phyloP scores from a whole-genome alignment of 2,888 invertebrate genomes.

The Anarsia innoxiella region DNA sequence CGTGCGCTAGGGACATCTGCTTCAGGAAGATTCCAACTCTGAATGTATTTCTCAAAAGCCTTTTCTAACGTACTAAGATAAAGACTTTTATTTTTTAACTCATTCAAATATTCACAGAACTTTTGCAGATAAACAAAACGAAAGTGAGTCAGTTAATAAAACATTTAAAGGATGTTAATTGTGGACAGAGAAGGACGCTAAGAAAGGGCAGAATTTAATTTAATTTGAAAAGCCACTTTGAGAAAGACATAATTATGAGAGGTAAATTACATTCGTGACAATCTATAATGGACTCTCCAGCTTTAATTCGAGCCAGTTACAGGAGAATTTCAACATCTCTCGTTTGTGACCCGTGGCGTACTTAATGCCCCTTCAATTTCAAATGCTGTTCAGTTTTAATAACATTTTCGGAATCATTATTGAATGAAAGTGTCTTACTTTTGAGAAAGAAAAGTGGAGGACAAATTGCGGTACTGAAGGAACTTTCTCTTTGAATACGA shows the following conservation, averaged over 20 bases:
- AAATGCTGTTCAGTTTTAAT: not conserved
- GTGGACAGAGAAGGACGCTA: not conserved
- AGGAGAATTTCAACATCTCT: constrained; percentile 1
- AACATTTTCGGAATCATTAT: no score
- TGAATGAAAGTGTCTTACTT: no score
- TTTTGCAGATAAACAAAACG: no score
- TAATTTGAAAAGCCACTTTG: constrained; percentile 11
- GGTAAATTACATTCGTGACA: constrained; percentile 15
- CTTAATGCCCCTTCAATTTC: constrained; percentile 7
- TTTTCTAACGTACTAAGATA: constrained; percentile 20
- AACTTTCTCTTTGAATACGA: no score
- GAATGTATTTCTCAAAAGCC: constrained; percentile 30
- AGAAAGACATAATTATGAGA: constrained; percentile 14
- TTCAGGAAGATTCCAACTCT: constrained; percentile 28
- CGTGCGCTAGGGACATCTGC: constrained; percentile 38
- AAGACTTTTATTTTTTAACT: no score
- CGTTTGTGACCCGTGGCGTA: not conserved
- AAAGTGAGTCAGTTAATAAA: no score
- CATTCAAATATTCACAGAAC: no score
- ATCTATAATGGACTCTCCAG: constrained; percentile 10
- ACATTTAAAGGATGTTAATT: constrained; percentile 1
- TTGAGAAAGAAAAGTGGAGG: no score
- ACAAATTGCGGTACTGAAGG: no score
- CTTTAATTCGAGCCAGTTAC: constrained; percentile 2
- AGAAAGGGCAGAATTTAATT: constrained; percentile 23